These are phyloP conservation scores for Mionectes macconnelli DNA, from an alignment of 2,113 vertebrate species.

Conservation along the genomic window DNA sequence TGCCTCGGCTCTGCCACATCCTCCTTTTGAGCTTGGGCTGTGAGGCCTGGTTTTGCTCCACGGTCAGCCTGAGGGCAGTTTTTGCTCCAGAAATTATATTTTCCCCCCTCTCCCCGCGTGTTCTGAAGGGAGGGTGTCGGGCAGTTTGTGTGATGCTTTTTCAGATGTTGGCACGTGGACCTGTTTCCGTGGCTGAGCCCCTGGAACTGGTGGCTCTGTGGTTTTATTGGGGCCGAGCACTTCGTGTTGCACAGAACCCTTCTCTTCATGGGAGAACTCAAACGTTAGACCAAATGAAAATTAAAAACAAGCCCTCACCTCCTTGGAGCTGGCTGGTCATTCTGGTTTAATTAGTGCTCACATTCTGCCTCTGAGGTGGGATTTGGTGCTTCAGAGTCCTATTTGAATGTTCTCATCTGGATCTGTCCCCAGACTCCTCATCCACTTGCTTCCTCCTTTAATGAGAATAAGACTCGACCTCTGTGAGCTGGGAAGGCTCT, in stretches of 20 bases:
- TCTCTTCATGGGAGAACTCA: background rate
- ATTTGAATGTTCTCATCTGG: background rate
- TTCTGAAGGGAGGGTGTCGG: background rate
- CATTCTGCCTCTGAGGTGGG: background rate
- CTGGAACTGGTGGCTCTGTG: background rate
- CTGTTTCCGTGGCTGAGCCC: background rate
- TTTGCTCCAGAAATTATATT: rapidly evolving
- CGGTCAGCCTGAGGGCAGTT: background rate
- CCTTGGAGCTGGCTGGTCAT: background rate
- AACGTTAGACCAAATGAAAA: background rate
- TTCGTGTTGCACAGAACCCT: background rate
- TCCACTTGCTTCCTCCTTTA: background rate
- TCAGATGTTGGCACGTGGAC: background rate
- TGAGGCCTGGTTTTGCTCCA: background rate
- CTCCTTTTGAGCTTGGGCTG: background rate
- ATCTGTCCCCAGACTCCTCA: background rate
- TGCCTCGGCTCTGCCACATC: background rate
- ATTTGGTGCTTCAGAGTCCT: background rate
- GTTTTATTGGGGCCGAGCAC: background rate
- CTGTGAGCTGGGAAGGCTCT: background rate
- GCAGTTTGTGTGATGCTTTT: background rate
- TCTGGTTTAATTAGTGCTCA: background rate
- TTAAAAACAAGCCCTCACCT: background rate
- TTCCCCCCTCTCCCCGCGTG: background rate
- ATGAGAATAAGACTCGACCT: background rate